Evolutionary conservation across 2,888 invertebrate genomes (phyloP), one percentile per base, ranked within the genome.

Genomic region (Stenodema calcarata): DNA sequence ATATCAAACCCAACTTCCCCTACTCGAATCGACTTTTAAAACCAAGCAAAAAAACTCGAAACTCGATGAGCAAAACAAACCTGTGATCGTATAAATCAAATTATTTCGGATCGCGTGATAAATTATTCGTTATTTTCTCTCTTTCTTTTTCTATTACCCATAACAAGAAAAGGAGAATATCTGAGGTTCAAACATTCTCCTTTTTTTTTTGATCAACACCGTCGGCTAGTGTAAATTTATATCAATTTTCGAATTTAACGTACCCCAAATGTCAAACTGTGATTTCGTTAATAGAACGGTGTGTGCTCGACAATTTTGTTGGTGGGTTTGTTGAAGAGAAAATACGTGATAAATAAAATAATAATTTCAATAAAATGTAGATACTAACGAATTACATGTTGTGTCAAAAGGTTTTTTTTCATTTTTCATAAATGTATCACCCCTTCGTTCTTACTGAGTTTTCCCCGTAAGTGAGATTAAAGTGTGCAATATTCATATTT

Each of bases 61-160:
- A 18, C 3, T 11, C 54, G 11, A 4, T 35, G 35, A 7, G 7
- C 4, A 3, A n/a, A 18, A 11, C 28, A 6, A 2, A 44, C 50
- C 50, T 50, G 80, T 80, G 80, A 80, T 50, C 7, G 28, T 79
- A 79, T 23, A 50, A 23, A 50, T 50, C 27, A 80, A 80, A 80
- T 1, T 76, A 76, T 23, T 78, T 11, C 62, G 1, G 23, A 27
- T 27, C 12, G 23, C 7, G 23, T 23, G 62, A 23, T 62, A 23
- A 62, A 62, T 23, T 23, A 23, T 9, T 4, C n/a, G 11, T 62
- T 16, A n/a, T 50, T 18, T 50, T 50, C n/a, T n/a, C 50, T 50
- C 6, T 16, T 62, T 62, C n/a, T n/a, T n/a, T n/a, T n/a, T n/a
- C n/a, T n/a, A n/a, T n/a, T n/a, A n/a, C n/a, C n/a, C n/a, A n/a